These are phyloP conservation scores for Mobula birostris DNA, from an alignment of 2,113 vertebrate genomes.

Conservation along the genomic window DNA sequence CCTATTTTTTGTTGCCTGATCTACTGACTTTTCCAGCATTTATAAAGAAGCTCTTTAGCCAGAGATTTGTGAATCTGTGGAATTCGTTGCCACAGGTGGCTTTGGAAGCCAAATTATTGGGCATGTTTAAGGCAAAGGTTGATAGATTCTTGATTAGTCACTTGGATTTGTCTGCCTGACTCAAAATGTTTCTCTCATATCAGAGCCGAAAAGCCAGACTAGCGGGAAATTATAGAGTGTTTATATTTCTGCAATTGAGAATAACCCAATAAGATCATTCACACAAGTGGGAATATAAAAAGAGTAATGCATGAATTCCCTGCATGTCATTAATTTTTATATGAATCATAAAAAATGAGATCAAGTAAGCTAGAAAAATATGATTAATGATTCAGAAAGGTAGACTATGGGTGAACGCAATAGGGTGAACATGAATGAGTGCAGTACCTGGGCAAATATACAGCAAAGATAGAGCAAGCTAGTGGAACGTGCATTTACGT, in stretches of 20 bases:
- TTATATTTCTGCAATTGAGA: constrained; percentile 31
- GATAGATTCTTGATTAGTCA: too few relatives aligned
- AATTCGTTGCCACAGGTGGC: too few relatives aligned
- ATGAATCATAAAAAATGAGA: neutral
- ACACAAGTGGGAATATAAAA: neutral
- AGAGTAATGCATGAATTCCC: neutral
- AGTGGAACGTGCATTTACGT: neutral
- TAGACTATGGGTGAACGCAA: neutral
- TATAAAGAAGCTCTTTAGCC: neutral
- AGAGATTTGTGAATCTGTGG: too few relatives aligned
- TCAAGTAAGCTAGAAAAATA: neutral
- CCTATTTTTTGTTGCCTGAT: too few relatives aligned
- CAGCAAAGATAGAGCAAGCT: neutral
- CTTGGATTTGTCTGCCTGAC: neutral
- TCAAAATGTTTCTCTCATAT: neutral
- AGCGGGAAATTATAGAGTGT: neutral
- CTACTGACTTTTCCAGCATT: too few relatives aligned
- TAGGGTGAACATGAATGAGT: neutral
- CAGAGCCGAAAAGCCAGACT: neutral
- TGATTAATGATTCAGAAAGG: constrained; percentile 23
- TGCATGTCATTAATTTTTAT: neutral
- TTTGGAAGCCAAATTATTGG: too few relatives aligned
- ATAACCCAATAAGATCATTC: neutral
- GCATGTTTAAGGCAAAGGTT: too few relatives aligned
- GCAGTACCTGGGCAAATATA: neutral